Evolutionary conservation across 1,140 invertebrate species (phyloP).

Genomic region (Andricus grossulariae): DNA sequence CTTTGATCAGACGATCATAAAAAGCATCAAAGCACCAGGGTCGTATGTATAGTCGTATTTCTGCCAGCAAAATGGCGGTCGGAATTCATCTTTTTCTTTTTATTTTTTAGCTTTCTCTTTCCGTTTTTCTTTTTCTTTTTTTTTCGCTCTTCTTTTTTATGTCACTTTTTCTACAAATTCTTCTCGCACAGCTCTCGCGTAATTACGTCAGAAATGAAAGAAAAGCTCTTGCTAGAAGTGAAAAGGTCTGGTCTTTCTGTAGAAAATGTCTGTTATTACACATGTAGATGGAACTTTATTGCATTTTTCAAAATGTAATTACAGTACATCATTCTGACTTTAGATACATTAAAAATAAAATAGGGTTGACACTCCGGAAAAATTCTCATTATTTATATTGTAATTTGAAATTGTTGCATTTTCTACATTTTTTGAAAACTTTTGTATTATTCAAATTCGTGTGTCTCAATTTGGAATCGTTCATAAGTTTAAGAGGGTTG

Average conservation of each 20-base stretch:
- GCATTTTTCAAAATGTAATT: neutral
- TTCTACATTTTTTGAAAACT: no score
- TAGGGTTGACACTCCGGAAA: no score
- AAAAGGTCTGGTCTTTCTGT: neutral
- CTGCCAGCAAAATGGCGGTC: conserved; percentile 1
- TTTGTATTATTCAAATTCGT: no score
- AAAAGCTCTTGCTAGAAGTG: conserved; percentile 29
- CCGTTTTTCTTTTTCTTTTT: neutral
- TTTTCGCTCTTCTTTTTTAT: neutral
- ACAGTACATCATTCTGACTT: no score
- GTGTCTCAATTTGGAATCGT: no score
- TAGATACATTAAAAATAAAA: no score
- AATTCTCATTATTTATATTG: no score
- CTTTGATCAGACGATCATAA: conserved; percentile 28
- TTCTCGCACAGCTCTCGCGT: conserved; percentile 60
- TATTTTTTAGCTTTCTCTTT: neutral
- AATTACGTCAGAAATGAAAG: conserved; percentile 57
- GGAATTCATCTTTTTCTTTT: conserved; percentile 7
- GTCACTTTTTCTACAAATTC: conserved; percentile 38
- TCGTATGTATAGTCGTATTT: neutral
- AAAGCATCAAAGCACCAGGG: conserved; percentile 18
- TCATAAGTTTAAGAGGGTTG: no score
- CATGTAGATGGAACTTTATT: conserved; percentile 6
- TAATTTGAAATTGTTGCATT: no score
- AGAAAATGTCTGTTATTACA: neutral